Percentiles rank a stretch among this genome's conserved stretches.
Conservation (phyloP, 64 coral and sea anemone species). For the Porites lutea region DNA sequence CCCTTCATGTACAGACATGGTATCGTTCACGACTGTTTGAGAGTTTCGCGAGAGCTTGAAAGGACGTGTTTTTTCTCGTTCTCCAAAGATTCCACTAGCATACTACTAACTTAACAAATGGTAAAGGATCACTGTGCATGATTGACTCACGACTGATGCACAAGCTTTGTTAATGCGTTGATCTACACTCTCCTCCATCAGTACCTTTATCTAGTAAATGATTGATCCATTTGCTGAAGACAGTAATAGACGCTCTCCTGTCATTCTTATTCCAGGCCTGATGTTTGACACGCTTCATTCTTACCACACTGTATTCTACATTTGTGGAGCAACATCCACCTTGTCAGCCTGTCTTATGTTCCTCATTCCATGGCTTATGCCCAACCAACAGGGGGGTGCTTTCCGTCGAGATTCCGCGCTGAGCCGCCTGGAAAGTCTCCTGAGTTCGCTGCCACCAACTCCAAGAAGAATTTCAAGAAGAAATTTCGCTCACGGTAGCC, state of each 20-base stretch:
- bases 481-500: no score
- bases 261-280: conserved; percentile 53
- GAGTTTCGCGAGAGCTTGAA: no score
- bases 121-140: no score
- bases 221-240: background rate
- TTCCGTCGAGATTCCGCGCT: conserved; percentile 71
- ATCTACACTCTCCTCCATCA: no score
- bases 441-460: background rate
- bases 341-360: conserved; percentile 84
- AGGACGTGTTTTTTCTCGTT: no score
- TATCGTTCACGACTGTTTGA: no score
- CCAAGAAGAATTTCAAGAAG: background rate
- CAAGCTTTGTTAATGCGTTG: no score
- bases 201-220: no score
- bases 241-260: background rate
- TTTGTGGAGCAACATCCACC: conserved; percentile 77
- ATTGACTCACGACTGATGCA: no score
- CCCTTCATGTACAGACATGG: no score
- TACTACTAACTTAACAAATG: no score
- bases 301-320: conserved; percentile 93
- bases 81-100: no score
- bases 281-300: conserved; percentile 83
- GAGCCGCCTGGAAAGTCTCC: conserved; percentile 52
- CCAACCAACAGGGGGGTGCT: conserved; percentile 35
- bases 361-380: conserved; percentile 82